Base-by-base conservation (phyloP, 2,888 invertebrate species). In the Hoplodrina ambigua region DNA sequence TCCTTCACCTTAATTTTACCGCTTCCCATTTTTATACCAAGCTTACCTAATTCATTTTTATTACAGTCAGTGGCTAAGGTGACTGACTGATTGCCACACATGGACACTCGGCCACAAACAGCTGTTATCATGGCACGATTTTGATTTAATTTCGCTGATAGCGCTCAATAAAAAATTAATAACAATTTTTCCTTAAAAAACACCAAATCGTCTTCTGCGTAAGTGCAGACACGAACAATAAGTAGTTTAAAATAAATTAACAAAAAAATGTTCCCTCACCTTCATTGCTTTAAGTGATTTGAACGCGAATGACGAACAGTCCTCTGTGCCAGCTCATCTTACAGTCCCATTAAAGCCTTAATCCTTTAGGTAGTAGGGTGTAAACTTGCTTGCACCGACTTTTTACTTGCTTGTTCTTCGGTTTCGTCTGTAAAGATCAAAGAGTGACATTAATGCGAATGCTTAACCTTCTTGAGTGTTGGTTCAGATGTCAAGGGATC, bases 211-310 rank as follows among this genome's bases (percentile, higher is more conserved):
- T 17, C 19, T 33, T 57, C 50, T 53, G 41, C 54, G 53, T 59
- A 72, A 67, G 49, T n/a, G 44, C 59, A 67, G 53, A 5, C 56
- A 52, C 33, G 55, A 49, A 53, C 19, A 67, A 55, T 20, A 77
- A 76, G 77, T 68, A 80, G 72, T 41, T 69, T 65, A 55, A 75
- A 75, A 70, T 63, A 79, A 81, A 78, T 72, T 72, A 76, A 30
- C 55, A 76, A 71, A 81, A 88, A 84, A 41, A 37, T 81, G 41
- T 61, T 50, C 13, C 46, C 85, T 90, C 77, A 91, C 91, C 90
- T 90, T 90, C 84, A 77, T 80, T 85, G 69, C 50, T 86, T 88
- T 85, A 91, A 86, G 90, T 88, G 75, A 87, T 85, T 83, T 85
- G 81, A 75, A 81, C 78, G 80, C 75, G 76, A 83, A 82, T 76